phyloP scores from a whole-genome alignment of 2,797 vertebrate species.

The Gymnopithys bicolor region DNA sequence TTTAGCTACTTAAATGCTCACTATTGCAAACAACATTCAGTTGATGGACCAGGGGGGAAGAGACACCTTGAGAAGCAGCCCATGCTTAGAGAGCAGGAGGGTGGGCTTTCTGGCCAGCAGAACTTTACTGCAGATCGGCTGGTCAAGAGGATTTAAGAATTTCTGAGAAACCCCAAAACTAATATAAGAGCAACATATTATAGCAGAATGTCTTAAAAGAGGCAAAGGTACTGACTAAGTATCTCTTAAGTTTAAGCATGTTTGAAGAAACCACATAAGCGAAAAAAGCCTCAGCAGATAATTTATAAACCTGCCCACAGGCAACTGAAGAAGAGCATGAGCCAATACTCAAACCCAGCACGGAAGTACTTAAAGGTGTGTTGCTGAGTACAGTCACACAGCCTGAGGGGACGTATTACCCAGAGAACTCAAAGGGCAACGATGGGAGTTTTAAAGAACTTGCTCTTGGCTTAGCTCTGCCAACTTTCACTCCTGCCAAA shows the following conservation, averaged over 20 bases:
- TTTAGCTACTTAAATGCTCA: conserved; percentile 68
- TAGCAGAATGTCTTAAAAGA: conserved; percentile 52
- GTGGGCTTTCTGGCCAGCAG: neutral
- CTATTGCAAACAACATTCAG: conserved; percentile 59
- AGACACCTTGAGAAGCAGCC: conserved; percentile 15
- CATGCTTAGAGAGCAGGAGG: neutral
- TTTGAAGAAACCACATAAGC: conserved; percentile 54
- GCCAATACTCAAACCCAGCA: conserved; percentile 26
- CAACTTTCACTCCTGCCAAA: neutral
- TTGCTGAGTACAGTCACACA: conserved; percentile 10
- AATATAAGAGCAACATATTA: conserved; percentile 38
- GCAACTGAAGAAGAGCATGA: conserved; percentile 30
- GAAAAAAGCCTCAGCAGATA: conserved; percentile 47
- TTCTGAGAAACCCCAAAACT: conserved; percentile 45
- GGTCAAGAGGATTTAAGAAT: neutral
- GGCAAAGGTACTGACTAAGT: conserved; percentile 6
- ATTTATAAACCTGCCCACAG: conserved; percentile 46
- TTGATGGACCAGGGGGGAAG: conserved; percentile 59
- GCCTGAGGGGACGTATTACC: neutral
- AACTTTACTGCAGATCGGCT: conserved; percentile 14
- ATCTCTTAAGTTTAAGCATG: conserved; percentile 15
- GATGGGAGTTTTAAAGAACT: neutral
- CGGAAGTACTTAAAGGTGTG: neutral
- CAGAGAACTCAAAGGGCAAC: neutral
- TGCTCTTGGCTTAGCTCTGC: neutral